These are phyloP conservation scores for Blennius ocellaris DNA, from an alignment of 2,113 vertebrate species.

Conservation along the genomic window DNA sequence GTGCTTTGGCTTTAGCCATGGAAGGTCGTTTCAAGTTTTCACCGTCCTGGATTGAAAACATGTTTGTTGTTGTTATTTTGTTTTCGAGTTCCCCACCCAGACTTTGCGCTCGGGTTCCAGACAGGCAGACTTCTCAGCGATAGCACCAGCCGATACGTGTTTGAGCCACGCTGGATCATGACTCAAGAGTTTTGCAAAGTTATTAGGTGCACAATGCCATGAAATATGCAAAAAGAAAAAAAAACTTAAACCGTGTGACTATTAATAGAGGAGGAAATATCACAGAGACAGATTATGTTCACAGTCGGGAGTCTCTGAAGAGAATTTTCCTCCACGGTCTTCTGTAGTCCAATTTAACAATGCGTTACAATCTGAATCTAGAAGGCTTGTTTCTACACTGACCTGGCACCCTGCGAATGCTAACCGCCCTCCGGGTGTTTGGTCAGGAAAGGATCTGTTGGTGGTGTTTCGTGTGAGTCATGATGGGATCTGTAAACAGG, in stretches of 20 bases:
- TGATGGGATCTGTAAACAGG: too few species aligned
- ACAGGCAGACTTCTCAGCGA: neutral
- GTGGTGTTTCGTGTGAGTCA: too few species aligned
- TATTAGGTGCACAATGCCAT: slow-evolving; percentile 27
- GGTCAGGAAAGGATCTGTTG: too few species aligned
- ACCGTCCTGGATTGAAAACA: neutral
- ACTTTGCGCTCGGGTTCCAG: neutral
- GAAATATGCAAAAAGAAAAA: slow-evolving; percentile 61
- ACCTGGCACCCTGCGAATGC: too few species aligned
- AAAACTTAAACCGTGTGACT: slow-evolving; percentile 58
- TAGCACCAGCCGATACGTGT: slow-evolving; percentile 15
- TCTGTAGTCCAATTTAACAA: slow-evolving; percentile 36
- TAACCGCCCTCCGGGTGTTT: too few species aligned
- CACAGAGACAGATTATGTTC: slow-evolving; percentile 60
- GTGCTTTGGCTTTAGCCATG: neutral
- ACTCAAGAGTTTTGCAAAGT: slow-evolving; percentile 8
- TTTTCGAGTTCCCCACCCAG: neutral
- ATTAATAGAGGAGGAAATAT: slow-evolving; percentile 67
- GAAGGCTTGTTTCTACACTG: too few species aligned
- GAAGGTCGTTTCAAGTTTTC: slow-evolving; percentile 27
- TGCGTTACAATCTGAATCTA: slow-evolving; percentile 1
- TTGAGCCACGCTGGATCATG: slow-evolving; percentile 40
- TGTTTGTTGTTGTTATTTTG: neutral
- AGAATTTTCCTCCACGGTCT: slow-evolving; percentile 40
- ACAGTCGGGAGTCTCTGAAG: slow-evolving; percentile 50